phyloP scores from a whole-genome alignment of 1,140 invertebrate genomes.

The Meteorus sp. region DNA sequence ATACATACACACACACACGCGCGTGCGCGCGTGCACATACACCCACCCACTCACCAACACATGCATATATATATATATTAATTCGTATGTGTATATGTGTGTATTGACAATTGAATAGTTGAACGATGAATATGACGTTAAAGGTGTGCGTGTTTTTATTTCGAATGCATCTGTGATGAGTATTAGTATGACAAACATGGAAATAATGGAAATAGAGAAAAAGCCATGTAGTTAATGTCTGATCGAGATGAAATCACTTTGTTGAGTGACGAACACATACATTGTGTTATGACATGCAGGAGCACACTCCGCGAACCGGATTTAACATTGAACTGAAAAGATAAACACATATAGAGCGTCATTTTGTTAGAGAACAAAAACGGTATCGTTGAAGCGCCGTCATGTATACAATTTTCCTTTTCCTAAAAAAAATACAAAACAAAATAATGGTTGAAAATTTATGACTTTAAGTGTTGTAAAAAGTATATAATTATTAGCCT shows the following conservation, averaged over 20 bases:
- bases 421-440: slow-evolving; percentile 37
- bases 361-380: slow-evolving; percentile 17
- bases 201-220: too few relatives aligned
- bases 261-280: too few relatives aligned
- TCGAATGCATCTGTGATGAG: slow-evolving; percentile 52
- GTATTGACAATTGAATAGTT: slow-evolving; percentile 37
- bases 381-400: slow-evolving; percentile 21
- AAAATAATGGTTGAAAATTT: slow-evolving; percentile 42
- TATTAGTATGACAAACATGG: slow-evolving; percentile 40
- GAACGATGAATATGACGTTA: slow-evolving; percentile 44
- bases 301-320: too few relatives aligned
- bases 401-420: slow-evolving; percentile 30
- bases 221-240: not conserved
- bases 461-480: slow-evolving; percentile 55
- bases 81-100: not conserved
- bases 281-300: too few relatives aligned
- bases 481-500: slow-evolving; percentile 58
- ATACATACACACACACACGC: too few relatives aligned
- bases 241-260: too few relatives aligned
- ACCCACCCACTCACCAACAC: too few relatives aligned
- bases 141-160: slow-evolving; percentile 57
- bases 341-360: not conserved
- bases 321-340: too few relatives aligned
- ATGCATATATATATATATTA: too few relatives aligned
- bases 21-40: too few relatives aligned